Evolutionary conservation across 2,797 vertebrate species (phyloP).

Genomic region (Spinus pinus): DNA sequence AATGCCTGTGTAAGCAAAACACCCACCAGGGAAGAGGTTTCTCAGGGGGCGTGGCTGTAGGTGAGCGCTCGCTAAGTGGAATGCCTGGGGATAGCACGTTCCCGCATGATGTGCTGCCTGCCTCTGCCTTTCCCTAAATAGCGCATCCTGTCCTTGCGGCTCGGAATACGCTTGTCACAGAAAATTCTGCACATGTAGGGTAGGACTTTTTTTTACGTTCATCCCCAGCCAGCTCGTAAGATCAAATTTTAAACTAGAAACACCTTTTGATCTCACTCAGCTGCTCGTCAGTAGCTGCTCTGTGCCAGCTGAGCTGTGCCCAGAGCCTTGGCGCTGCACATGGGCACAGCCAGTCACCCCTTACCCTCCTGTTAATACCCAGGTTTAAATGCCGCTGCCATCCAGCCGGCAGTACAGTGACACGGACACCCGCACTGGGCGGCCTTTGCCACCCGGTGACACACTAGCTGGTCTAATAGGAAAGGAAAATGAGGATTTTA

Average conservation of each 20-base stretch:
- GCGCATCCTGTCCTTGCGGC: accelerated
- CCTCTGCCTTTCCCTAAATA: background rate
- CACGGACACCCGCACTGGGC: background rate
- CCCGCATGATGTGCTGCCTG: accelerated
- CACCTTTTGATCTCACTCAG: background rate
- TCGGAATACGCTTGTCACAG: background rate
- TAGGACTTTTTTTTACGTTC: background rate
- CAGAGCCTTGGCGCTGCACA: background rate
- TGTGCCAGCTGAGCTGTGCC: background rate
- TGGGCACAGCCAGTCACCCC: background rate
- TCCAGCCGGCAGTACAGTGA: accelerated
- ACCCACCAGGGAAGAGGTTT: background rate
- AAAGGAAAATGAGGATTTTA: background rate
- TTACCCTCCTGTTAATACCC: accelerated
- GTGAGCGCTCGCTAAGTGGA: background rate
- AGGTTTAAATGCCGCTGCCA: background rate
- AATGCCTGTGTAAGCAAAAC: background rate
- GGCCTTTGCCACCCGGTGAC: background rate
- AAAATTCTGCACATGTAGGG: accelerated
- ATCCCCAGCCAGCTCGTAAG: background rate
- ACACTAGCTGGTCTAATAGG: background rate
- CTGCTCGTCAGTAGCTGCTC: background rate
- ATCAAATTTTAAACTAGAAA: background rate
- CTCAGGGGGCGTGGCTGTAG: background rate
- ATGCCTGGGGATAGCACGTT: background rate